These are phyloP conservation scores for Saccostrea glomerata DNA, from an alignment of 1,140 invertebrate species.

Conservation along the genomic window DNA sequence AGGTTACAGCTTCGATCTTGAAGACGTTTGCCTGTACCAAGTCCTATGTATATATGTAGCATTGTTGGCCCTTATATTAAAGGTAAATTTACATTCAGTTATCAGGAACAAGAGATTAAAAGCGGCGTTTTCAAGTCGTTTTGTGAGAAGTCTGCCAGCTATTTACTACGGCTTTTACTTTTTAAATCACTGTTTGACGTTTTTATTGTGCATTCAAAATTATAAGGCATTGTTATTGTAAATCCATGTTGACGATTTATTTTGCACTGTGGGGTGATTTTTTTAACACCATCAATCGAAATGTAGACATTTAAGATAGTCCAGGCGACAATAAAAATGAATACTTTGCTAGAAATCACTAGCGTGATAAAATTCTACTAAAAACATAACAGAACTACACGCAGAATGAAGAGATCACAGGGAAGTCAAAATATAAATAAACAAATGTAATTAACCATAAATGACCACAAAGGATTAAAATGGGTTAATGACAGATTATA, in stretches of 20 bases:
- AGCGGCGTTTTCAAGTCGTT: background rate
- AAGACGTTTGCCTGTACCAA: conserved; percentile 6
- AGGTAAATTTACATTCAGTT: conserved; percentile 33
- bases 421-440: too few relatives aligned
- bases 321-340: too few relatives aligned
- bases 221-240: background rate
- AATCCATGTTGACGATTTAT: conserved; percentile 7
- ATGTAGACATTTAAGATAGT: background rate
- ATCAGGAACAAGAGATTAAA: conserved; percentile 28
- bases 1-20: conserved; percentile 31
- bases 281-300: background rate
- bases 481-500: too few relatives aligned
- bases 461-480: too few relatives aligned
- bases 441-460: too few relatives aligned
- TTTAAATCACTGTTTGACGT: conserved; percentile 38
- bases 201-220: background rate
- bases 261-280: background rate
- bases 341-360: too few relatives aligned
- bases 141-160: conserved; percentile 26
- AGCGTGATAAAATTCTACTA: too few relatives aligned
- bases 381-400: too few relatives aligned
- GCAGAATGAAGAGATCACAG: too few relatives aligned
- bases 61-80: conserved; percentile 32
- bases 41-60: background rate
- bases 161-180: conserved; percentile 9